A percentile compares a stretch with the other conserved stretches of the same genome.
Evolutionary conservation across 2,888 invertebrate genomes (phyloP).

Genomic region (Lymantria monacha): DNA sequence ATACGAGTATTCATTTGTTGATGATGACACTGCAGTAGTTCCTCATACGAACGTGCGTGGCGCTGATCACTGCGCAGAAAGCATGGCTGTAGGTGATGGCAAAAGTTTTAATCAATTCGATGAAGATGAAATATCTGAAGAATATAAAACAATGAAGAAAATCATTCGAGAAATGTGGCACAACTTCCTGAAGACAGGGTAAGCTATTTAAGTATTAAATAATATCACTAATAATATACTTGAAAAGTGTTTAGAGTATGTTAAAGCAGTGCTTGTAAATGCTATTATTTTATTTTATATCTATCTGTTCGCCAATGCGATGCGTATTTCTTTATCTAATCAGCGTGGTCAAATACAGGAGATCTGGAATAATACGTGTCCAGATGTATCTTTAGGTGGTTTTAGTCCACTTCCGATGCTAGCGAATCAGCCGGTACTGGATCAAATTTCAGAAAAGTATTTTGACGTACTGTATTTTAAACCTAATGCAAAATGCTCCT

Average conservation of each 20-base stretch:
- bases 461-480: too few species aligned
- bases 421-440: too few species aligned
- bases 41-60: constrained; percentile 35
- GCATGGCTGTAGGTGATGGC: constrained; percentile 31
- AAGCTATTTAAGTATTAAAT: constrained; percentile 12
- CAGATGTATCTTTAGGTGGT: too few species aligned
- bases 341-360: too few species aligned
- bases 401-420: too few species aligned
- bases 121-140: constrained; percentile 12
- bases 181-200: constrained; percentile 50
- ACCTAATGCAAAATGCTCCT: too few species aligned
- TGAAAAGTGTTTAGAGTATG: not conserved
- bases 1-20: constrained; percentile 43
- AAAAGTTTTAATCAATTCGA: constrained; percentile 3
- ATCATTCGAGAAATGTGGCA: constrained; percentile 41
- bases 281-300: too few species aligned
- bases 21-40: constrained; percentile 22
- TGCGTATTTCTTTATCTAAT: too few species aligned
- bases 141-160: constrained; percentile 28
- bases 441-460: too few species aligned
- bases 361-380: too few species aligned
- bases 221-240: constrained; percentile 2
- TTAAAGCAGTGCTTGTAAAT: too few species aligned
- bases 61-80: constrained; percentile 41
- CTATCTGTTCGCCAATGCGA: too few species aligned